Evolutionary conservation across 2,113 vertebrate genomes (phyloP).

Genomic region (Alexandromys fortis): DNA sequence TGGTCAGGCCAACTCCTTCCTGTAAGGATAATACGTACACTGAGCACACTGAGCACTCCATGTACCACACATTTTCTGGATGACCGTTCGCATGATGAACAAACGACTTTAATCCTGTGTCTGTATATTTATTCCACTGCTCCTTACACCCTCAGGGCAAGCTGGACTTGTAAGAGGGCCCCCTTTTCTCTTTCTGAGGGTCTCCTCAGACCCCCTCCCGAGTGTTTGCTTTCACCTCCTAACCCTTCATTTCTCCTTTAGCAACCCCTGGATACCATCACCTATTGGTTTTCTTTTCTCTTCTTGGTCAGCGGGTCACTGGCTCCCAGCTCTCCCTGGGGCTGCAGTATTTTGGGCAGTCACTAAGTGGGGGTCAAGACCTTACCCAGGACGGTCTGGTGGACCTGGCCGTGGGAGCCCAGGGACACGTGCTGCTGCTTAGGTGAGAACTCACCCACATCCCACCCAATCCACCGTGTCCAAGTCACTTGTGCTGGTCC

Average conservation of each 20-base stretch:
- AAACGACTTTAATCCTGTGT: neutral
- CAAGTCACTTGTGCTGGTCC: neutral
- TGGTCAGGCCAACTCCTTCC: neutral
- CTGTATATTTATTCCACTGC: neutral
- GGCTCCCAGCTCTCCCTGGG: constrained; percentile 65
- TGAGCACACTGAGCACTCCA: neutral
- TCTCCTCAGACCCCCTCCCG: too few relatives aligned
- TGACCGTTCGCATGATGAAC: neutral
- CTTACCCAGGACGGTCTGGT: constrained; percentile 87
- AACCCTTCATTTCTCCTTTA: neutral
- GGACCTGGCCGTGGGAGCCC: constrained; percentile 88
- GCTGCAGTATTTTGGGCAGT: constrained; percentile 89
- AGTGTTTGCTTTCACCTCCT: neutral
- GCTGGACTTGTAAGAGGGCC: neutral
- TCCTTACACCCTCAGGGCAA: neutral
- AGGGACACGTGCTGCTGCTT: constrained; percentile 84
- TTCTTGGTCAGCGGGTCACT: constrained; percentile 83
- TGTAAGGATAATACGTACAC: too few relatives aligned
- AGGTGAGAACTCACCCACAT: constrained; percentile 81
- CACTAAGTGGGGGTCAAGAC: constrained; percentile 87
- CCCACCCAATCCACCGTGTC: fast-evolving
- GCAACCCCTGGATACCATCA: neutral
- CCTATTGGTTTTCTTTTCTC: neutral
- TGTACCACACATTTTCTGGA: neutral
- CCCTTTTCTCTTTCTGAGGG: neutral